Base-by-base conservation (phyloP, 2,797 vertebrate genomes). In the Zenarchopterus dispar region DNA sequence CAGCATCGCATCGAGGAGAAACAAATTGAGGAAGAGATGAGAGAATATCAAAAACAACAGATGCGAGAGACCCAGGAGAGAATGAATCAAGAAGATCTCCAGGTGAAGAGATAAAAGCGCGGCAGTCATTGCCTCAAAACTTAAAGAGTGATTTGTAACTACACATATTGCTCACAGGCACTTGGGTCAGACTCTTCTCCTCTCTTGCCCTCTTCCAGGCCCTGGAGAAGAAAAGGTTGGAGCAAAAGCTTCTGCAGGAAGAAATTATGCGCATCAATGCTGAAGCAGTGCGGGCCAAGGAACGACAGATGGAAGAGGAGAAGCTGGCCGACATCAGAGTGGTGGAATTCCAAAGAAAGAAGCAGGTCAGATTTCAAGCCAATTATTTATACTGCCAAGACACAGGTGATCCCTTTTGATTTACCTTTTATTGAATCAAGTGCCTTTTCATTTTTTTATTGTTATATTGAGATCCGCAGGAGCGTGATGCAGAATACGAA, bases 401-500 rank as follows among this genome's bases (percentile, higher is more conserved):
- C 36, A 11, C 33, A 39, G 36, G 13, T 4, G 36, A 39, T 16
- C 11, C 36, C 36, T 39, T 39, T 15, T 39, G 13, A 16, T 39
- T 5, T 13, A 39, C 13, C 36, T 39, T 39, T 16, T 39, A 0
- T 13, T 39, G 11, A 15, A 39, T 39, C 36, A 39, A 15, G 36
- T 16, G 36, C 3, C 10, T 17, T 3, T 23, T 21, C 10, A 5
- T 33, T 24, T 21, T 43, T 3, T 17, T 8, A 13, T 22, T 47
- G 1, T 31, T 21, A 18, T 42, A 5, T 22, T 69, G 28, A 56
- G 5, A 2, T 47, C 31, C 55, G 0, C 84, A 97, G 96, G 91
- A 94, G 57, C 90, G 89, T 0, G 96, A 97, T 63, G 94, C 93
- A 0, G 88, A 94, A 43, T 89, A 91, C 0, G 96, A 98, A 72